Evolutionary conservation across 1,140 invertebrate species (phyloP), one percentile per base, ranked within the genome.

Genomic region (Plectrocnemia conspersa): DNA sequence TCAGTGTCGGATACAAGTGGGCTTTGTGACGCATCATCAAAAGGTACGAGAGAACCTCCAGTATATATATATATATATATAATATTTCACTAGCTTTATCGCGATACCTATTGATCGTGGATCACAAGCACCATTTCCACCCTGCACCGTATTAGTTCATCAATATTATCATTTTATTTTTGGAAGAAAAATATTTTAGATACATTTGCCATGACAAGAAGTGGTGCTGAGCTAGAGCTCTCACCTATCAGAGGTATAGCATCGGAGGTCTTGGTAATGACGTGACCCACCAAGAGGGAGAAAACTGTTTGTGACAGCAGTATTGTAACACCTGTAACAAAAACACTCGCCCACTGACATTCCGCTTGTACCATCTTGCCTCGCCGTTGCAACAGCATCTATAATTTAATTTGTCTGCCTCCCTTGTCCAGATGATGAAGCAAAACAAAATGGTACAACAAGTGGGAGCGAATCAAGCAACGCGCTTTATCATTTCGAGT

Each of bases 291-390:
- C 83, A 98, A 86, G 79, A 98, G 83, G 77, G 96, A 95, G 83
- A 98, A 98, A 77, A 98, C 93, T 79, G 94, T 97, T 83, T 98
- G 87, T 70, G 95, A 97, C 77, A 98, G 91, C 76, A 98, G 88
- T 80, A 98, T 97, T 78, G 93, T 98, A 73, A 98, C 91, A 87
- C 92, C 93, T 97, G 89, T 67, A 89, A 89, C 82, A 82, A 77
- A 73, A 75, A 65, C 74, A 61, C 59, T 61, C 46, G 49, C 45
- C 54, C 54, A 61, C 52, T 61, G 58, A 56, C 59, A 61, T 48
- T 61, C 45, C 40, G 45, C 13, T 48, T 50, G 47, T 50, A 50
- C 47, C 47, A 50, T 50, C 25, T 38, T 22, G 33, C 6, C 32
- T 7, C 18, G 16, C 6, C 2, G 35, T 19, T 13, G 15, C 49